Conservation (phyloP, 1,140 invertebrate species). For the Tigriopus japonicus region DNA sequence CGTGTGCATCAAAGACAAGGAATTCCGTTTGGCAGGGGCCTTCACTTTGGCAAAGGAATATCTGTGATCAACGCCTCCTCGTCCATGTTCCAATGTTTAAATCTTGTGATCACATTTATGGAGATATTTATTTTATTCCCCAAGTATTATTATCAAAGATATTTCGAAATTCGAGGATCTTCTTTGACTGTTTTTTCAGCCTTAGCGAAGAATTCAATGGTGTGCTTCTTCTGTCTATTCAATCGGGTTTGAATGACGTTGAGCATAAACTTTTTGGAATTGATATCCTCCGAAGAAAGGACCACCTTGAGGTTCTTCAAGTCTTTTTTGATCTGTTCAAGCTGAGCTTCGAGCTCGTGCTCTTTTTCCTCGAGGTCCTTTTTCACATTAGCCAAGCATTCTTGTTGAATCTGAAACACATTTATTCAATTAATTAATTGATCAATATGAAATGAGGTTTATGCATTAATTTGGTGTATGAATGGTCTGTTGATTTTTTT, state of each 20-base stretch:
- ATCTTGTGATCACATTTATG: too few species aligned
- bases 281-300: neutral
- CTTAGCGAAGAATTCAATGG: neutral
- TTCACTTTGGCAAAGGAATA: neutral
- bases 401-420: neutral
- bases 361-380: neutral
- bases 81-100: too few species aligned
- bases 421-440: too few species aligned
- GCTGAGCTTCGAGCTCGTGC: neutral
- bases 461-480: too few species aligned
- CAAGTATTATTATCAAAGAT: neutral
- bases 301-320: neutral
- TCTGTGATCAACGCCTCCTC: neutral
- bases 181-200: conserved; percentile 1
- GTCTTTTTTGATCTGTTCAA: neutral
- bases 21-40: neutral
- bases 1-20: neutral
- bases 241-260: conserved; percentile 6
- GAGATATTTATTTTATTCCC: too few species aligned
- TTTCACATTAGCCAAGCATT: conserved; percentile 1
- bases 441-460: too few species aligned
- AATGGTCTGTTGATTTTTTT: too few species aligned
- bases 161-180: neutral
- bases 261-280: conserved; percentile 2
- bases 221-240: neutral